Percentiles rank a stretch among this genome's conserved stretches.
phyloP scores from a whole-genome alignment of 2,888 invertebrate genomes.

The Noctua janthina region DNA sequence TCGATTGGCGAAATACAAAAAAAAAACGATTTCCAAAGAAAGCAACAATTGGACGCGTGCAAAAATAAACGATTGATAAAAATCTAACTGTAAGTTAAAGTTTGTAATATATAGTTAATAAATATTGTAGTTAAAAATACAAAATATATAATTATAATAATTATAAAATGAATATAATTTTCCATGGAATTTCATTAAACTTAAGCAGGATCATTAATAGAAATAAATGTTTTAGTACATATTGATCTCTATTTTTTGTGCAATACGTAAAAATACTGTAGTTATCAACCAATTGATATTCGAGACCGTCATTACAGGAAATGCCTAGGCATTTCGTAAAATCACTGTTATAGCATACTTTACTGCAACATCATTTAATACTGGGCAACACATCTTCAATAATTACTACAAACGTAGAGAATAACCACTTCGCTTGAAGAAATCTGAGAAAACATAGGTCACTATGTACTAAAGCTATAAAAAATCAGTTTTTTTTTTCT shows the following conservation, averaged over 20 bases:
- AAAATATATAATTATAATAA: conserved; percentile 88
- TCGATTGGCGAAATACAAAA: conserved; percentile 57
- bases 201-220: conserved; percentile 77
- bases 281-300: not conserved
- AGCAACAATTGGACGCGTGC: conserved; percentile 79
- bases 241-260: conserved; percentile 41
- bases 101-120: conserved; percentile 90
- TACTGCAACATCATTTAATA: not conserved
- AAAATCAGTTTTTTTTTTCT: conserved; percentile 39
- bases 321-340: not conserved
- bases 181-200: conserved; percentile 89
- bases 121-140: conserved; percentile 89
- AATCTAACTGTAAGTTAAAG: conserved; percentile 87
- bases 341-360: not conserved
- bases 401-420: too few species aligned
- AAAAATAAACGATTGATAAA: conserved; percentile 87
- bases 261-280: conserved; percentile 34
- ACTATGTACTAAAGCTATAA: conserved; percentile 48
- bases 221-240: conserved; percentile 50
- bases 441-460: conserved; percentile 2
- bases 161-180: conserved; percentile 89
- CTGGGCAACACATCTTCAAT: too few species aligned
- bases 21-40: conserved; percentile 56
- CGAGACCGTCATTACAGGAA: not conserved
- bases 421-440: not conserved